Base-by-base conservation (phyloP, 2,888 invertebrate genomes). In the Caenorhabditis japonica region DNA sequence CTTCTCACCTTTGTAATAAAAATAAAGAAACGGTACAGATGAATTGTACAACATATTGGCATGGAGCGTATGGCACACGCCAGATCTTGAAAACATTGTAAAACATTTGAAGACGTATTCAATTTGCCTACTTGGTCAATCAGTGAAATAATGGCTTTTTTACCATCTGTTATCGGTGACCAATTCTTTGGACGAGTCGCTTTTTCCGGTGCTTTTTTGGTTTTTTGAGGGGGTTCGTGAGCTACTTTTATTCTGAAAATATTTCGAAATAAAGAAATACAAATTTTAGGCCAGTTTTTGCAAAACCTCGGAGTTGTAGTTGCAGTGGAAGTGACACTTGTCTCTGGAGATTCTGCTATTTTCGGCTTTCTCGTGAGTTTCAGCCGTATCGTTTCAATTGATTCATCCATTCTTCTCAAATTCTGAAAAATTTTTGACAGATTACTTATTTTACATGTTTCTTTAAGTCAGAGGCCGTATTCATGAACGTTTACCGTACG, bases 41-140 rank as follows among this genome's bases (percentile, higher is more conserved):
- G 47, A 72, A 72, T 17, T 72, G 72, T 41, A 64, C 59, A n/a
- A 52, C 33, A 43, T 72, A 72, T 15, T 59, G 53, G 15, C 58
- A 58, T 13, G 72, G 72, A 38, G 72, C 72, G 38, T 72, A 72
- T 21, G 72, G 72, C 1, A 72, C 30, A 19, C 41, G 44, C 72
- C 72, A 72, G 34, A 71, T 58, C 70, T 71, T 19, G 23, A 68
- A 51, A 23, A 13, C 0, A 30, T 30, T 23, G 25, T 13, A 19
- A n/a, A n/a, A n/a, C n/a, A n/a, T n/a, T n/a, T 30, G 30, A 7
- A 10, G 30, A 30, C 10, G 30, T 30, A n/a, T n/a, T n/a, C n/a
- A n/a, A n/a, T n/a, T n/a, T n/a, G n/a, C n/a, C n/a, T n/a, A n/a
- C n/a, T 43, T 69, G 60, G 19, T 70, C 61, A 56, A 70, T 70